Conservation (phyloP, 1,140 invertebrate species). For the Pemphigus obesinymphae region DNA sequence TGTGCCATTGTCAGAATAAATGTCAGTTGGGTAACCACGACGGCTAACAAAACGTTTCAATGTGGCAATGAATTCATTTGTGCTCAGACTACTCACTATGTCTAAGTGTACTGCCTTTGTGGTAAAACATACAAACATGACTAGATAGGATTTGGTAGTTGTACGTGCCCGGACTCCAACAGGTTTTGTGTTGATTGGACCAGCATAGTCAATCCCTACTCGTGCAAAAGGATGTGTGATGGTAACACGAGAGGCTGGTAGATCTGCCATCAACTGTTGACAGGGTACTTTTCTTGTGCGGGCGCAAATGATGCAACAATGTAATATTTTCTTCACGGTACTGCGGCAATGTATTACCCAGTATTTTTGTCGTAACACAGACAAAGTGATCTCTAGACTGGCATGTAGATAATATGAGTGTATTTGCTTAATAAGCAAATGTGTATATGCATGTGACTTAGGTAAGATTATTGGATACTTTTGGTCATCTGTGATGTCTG, state of each 20-base stretch:
- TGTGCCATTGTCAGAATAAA: constrained; percentile 42
- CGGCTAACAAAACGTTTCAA: constrained; percentile 50
- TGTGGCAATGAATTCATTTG: constrained; percentile 45
- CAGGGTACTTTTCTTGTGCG: too few species aligned
- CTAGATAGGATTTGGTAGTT: constrained; percentile 40
- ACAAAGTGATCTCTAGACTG: neutral
- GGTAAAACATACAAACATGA: constrained; percentile 47
- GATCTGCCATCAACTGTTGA: constrained; percentile 47
- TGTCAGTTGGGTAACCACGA: constrained; percentile 29
- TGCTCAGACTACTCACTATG: constrained; percentile 45
- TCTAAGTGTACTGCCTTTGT: constrained; percentile 49
- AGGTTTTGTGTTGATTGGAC: constrained; percentile 43
- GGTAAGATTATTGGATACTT: constrained; percentile 50
- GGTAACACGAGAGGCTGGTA: constrained; percentile 31
- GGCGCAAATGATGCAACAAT: neutral
- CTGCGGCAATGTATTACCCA: neutral
- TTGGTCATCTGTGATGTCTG: constrained; percentile 45
- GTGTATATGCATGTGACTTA: neutral
- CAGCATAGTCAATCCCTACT: constrained; percentile 12
- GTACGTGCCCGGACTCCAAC: constrained; percentile 44
- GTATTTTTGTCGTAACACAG: neutral
- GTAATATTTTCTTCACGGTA: neutral
- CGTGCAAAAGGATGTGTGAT: neutral
- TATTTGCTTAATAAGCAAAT: neutral
- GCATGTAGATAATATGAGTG: neutral